A percentile compares a stretch with the other conserved stretches of the same genome.
These are phyloP conservation scores for Hydraecia micacea DNA, from an alignment of 2,888 invertebrate species.

Conservation along the genomic window DNA sequence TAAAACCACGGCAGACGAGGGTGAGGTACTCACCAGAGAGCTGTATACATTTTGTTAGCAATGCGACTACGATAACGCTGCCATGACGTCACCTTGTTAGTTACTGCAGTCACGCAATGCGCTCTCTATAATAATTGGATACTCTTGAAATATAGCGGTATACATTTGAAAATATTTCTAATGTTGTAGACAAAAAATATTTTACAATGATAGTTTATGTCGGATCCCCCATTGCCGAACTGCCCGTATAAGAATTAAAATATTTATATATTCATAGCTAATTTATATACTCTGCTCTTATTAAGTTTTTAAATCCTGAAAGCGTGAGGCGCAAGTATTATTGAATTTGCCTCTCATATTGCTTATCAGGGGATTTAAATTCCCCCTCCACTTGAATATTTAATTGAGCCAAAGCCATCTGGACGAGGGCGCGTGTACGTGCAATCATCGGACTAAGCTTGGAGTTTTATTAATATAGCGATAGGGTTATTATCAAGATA, in stretches of 20 bases:
- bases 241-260: neutral
- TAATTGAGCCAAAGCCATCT: no score
- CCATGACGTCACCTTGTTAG: neutral
- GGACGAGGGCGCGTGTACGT: no score
- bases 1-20: neutral
- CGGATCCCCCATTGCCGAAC: neutral
- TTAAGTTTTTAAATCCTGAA: no score
- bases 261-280: no score
- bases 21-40: neutral
- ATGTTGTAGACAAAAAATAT: neutral
- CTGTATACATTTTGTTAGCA: neutral
- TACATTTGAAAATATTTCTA: neutral
- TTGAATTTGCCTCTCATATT: no score
- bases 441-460: no score
- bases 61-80: neutral
- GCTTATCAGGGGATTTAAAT: no score
- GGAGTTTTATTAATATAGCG: no score
- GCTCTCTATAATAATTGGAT: neutral
- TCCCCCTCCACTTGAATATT: no score
- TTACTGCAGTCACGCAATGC: neutral
- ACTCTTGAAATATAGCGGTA: neutral
- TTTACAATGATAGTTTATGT: neutral
- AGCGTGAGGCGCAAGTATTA: no score
- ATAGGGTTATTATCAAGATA: no score
- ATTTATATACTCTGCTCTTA: no score